Conservation (phyloP, 2,888 invertebrate species). For the Melanchra persicariae region DNA sequence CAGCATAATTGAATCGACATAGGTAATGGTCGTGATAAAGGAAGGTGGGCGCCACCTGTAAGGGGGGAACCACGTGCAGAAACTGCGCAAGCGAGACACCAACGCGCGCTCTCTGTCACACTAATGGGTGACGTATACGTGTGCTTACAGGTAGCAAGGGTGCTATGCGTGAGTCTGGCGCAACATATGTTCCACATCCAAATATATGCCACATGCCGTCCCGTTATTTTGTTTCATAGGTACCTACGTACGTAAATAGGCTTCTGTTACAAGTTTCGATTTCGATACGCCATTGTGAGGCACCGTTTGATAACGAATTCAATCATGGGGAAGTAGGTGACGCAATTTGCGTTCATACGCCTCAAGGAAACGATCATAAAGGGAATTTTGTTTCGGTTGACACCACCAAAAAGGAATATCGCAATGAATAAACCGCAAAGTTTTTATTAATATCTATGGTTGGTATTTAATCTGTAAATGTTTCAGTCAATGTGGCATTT, state of each 20-base stretch:
- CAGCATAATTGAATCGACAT: constrained; percentile 85
- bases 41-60: constrained; percentile 71
- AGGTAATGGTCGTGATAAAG: constrained; percentile 77
- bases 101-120: constrained; percentile 67
- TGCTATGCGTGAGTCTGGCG: constrained; percentile 68
- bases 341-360: constrained; percentile 66
- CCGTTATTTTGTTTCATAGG: constrained; percentile 79
- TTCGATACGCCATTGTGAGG: constrained; percentile 73
- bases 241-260: constrained; percentile 76
- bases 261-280: constrained; percentile 76
- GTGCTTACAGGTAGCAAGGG: constrained; percentile 70
- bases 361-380: constrained; percentile 63
- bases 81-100: constrained; percentile 52
- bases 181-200: constrained; percentile 73
- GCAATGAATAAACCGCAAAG: constrained; percentile 22
- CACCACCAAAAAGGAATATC: constrained; percentile 60
- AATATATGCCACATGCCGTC: constrained; percentile 71
- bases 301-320: constrained; percentile 81
- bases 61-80: constrained; percentile 75
- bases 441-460: constrained; percentile 40
- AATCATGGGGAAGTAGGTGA: constrained; percentile 75
- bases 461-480: constrained; percentile 28
- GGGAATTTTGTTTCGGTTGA: constrained; percentile 65
- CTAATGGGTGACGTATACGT: constrained; percentile 72
- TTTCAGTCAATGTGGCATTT: constrained; percentile 36